These are phyloP conservation scores for Kradibia gibbosae DNA, from an alignment of 1,140 invertebrate genomes.

Conservation along the genomic window DNA sequence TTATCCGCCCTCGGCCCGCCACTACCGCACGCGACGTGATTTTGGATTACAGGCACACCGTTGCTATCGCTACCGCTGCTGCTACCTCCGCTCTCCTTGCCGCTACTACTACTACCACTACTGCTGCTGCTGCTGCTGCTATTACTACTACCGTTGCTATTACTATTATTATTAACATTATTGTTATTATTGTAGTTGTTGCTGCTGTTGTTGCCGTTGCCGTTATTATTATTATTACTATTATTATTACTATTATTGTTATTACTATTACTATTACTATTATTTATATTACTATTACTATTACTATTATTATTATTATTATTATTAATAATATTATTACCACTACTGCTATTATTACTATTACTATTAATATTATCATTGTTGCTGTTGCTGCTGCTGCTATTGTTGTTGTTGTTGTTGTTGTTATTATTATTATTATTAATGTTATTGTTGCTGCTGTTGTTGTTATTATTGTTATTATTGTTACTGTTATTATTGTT, in stretches of 20 bases:
- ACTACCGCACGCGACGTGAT: constrained; percentile 67
- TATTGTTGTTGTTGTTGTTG: constrained; percentile 63
- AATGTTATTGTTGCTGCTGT: not conserved
- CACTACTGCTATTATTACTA: constrained; percentile 55
- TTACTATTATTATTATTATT: constrained; percentile 61
- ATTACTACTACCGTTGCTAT: not conserved
- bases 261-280: constrained; percentile 22
- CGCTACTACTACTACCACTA: constrained; percentile 54
- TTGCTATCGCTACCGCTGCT: constrained; percentile 61
- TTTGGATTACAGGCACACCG: constrained; percentile 69
- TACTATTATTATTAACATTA: constrained; percentile 59
- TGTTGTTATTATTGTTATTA: constrained; percentile 62
- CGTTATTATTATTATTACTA: constrained; percentile 47
- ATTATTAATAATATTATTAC: constrained; percentile 45
- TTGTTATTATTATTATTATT: constrained; percentile 23
- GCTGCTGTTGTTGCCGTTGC: constrained; percentile 60
- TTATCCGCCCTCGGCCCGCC: no score
- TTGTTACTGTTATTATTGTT: constrained; percentile 51
- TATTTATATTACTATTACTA: constrained; percentile 60
- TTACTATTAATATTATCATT: no score
- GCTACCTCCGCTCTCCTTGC: constrained; percentile 40
- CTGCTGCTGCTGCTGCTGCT: constrained; percentile 57
- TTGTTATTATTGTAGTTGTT: constrained; percentile 49
- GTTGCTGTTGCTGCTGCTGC: constrained; percentile 44
- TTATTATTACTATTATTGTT: constrained; percentile 66